Conservation (phyloP, 64 coral and sea anemone genomes). For the Montipora sp. region DNA sequence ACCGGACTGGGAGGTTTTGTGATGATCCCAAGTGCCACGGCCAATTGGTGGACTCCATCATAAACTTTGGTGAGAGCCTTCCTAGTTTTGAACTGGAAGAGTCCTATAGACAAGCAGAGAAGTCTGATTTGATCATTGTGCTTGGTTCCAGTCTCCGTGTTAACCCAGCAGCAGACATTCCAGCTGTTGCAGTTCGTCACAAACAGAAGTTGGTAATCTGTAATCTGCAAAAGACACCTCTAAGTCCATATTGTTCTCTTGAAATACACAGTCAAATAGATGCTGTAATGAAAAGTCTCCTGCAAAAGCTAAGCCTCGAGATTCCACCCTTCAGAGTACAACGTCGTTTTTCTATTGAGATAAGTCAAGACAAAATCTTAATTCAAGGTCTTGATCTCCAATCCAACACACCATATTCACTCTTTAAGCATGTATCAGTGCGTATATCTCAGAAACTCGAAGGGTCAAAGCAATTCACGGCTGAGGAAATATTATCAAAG, state of each 20-base stretch:
- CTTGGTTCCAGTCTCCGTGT: constrained; percentile 87
- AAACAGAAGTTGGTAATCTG: constrained; percentile 77
- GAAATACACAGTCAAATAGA: constrained; percentile 82
- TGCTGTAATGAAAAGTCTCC: constrained; percentile 69
- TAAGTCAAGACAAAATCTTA: constrained; percentile 51
- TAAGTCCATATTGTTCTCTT: constrained; percentile 63
- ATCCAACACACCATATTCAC: constrained; percentile 78
- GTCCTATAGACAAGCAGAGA: constrained; percentile 62
- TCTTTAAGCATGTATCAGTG: constrained; percentile 49
- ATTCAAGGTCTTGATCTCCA: constrained; percentile 71
- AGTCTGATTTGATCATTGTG: constrained; percentile 73
- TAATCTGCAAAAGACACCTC: constrained; percentile 86
- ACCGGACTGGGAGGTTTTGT: constrained; percentile 66
- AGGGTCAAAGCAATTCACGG: constrained; percentile 21
- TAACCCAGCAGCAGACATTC: constrained; percentile 78
- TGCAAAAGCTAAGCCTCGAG: constrained; percentile 68
- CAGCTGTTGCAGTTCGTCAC: constrained; percentile 37
- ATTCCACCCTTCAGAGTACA: constrained; percentile 77
- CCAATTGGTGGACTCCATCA: constrained; percentile 74
- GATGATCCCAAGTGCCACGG: constrained; percentile 69
- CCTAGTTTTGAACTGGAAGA: constrained; percentile 61
- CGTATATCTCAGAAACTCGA: constrained; percentile 13
- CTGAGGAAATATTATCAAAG: constrained; percentile 33
- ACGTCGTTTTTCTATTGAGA: constrained; percentile 70
- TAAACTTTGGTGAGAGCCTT: constrained; percentile 86